phyloP scores from a whole-genome alignment of 2,113 vertebrate species.

The Paraplagusia blochii region DNA sequence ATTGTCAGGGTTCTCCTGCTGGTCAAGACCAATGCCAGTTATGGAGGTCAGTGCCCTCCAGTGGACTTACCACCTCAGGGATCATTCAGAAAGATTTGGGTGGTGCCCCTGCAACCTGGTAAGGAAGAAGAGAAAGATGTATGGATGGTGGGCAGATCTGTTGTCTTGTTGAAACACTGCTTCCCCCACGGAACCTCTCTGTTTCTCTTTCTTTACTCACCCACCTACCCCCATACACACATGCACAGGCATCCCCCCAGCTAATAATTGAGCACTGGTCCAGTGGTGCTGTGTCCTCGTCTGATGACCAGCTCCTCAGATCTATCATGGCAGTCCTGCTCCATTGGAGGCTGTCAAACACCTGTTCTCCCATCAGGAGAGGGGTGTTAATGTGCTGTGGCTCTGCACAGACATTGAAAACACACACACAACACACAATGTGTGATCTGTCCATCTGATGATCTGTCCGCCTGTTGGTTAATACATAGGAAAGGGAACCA shows the following conservation, averaged over 20 bases:
- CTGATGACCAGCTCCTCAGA: constrained; percentile 55
- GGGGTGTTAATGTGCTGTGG: constrained; percentile 77
- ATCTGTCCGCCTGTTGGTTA: too few species aligned
- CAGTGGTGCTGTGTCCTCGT: constrained; percentile 5
- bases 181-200: constrained; percentile 25
- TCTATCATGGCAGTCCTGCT: constrained; percentile 68
- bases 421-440: constrained; percentile 26
- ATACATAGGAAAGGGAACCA: too few species aligned
- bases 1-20: too few species aligned
- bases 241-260: constrained; percentile 27
- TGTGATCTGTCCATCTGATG: constrained; percentile 35
- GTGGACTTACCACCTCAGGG: too few species aligned
- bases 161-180: too few species aligned
- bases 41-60: too few species aligned
- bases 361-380: constrained; percentile 76
- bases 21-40: too few species aligned
- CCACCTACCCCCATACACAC: constrained; percentile 5
- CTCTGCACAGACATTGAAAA: constrained; percentile 45
- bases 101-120: too few species aligned
- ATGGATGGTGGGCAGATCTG: too few species aligned
- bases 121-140: too few species aligned
- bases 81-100: too few species aligned
- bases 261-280: constrained; percentile 68
- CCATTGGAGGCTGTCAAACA: constrained; percentile 74
- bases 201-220: not conserved